Conservation (phyloP, 2,797 vertebrate species). For the Betta splendens region DNA sequence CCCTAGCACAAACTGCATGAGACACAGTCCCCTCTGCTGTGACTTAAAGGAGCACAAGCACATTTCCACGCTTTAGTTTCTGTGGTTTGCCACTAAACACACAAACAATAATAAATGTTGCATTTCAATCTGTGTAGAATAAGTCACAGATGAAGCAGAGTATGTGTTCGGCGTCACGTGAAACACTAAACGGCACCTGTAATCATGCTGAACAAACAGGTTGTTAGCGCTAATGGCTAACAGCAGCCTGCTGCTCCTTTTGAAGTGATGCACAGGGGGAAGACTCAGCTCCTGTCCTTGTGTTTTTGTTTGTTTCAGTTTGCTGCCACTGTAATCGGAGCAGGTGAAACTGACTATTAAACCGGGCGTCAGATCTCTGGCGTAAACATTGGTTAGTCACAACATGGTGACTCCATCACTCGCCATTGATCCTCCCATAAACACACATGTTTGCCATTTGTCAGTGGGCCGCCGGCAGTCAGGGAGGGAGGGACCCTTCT, state of each 20-base stretch:
- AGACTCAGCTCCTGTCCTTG: slow-evolving; percentile 7
- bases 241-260: slow-evolving; percentile 16
- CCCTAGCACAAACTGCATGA: background rate
- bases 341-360: slow-evolving; percentile 66
- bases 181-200: slow-evolving; percentile 21
- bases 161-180: slow-evolving; percentile 7
- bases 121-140: background rate
- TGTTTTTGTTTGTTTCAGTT: slow-evolving; percentile 45
- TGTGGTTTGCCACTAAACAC: background rate
- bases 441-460: slow-evolving; percentile 70
- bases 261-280: slow-evolving; percentile 37
- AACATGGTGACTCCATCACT: slow-evolving; percentile 45
- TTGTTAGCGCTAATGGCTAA: slow-evolving; percentile 26
- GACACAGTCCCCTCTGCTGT: background rate
- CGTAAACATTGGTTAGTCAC: slow-evolving; percentile 65
- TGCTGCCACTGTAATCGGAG: slow-evolving; percentile 31
- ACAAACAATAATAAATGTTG: background rate
- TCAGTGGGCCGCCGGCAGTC: slow-evolving; percentile 7
- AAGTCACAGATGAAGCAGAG: background rate
- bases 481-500: slow-evolving; percentile 17
- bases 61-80: slow-evolving; percentile 23
- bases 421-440: slow-evolving; percentile 60
- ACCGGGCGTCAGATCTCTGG: slow-evolving; percentile 45
- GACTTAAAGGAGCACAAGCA: slow-evolving; percentile 11
- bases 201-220: slow-evolving; percentile 25